Percentiles rank a stretch among this genome's conserved stretches.
Evolutionary conservation across 2,113 vertebrate genomes (phyloP).

Genomic region (Amblyopsis rosae): DNA sequence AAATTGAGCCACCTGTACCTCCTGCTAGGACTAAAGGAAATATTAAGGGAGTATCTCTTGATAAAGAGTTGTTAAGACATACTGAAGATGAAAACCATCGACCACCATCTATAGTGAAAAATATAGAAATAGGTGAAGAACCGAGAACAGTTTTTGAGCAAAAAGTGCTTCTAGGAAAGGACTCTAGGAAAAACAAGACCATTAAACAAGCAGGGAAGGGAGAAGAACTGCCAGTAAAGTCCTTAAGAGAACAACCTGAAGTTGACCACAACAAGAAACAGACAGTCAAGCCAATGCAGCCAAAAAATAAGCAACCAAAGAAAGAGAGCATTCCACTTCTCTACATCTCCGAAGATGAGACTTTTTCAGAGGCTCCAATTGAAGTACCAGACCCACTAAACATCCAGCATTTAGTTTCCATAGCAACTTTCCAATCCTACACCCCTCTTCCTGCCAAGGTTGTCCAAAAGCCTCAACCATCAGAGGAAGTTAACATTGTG

Average conservation of each 20-base stretch:
- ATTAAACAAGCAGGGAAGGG: conserved; percentile 11
- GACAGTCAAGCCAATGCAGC: conserved; percentile 71
- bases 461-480: conserved; percentile 36
- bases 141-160: conserved; percentile 28
- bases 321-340: conserved; percentile 67
- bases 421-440: conserved; percentile 37
- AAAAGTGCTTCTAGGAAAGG: conserved; percentile 14
- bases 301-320: conserved; percentile 67
- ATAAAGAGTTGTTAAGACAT: conserved; percentile 53
- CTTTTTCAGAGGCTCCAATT: conserved; percentile 82
- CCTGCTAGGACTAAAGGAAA: conserved; percentile 60
- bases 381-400: conserved; percentile 65
- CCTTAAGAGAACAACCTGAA: conserved; percentile 52
- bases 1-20: conserved; percentile 40
- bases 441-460: conserved; percentile 38
- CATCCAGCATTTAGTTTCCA: conserved; percentile 29
- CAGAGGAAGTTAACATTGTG: conserved; percentile 39
- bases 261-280: conserved; percentile 31
- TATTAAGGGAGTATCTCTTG: conserved; percentile 25
- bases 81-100: conserved; percentile 48
- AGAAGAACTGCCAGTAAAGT: conserved; percentile 52
- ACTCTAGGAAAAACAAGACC: conserved; percentile 17
- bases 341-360: conserved; percentile 89
- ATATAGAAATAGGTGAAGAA: conserved; percentile 3
- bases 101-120: background rate